Base-by-base conservation (phyloP, 2,888 invertebrate species). In the Apoda limacodes region DNA sequence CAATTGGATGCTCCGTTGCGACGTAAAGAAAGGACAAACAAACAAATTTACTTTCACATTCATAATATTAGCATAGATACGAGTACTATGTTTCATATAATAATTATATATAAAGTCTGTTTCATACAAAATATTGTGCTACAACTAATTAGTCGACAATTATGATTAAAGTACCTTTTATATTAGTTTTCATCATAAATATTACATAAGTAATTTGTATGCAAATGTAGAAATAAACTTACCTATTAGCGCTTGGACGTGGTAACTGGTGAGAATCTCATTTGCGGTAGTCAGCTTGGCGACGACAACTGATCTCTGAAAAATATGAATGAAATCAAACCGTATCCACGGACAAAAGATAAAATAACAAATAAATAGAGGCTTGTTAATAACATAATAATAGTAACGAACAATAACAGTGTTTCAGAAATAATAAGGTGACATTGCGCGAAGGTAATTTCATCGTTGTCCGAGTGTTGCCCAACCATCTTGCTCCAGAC, bases 251-350 rank as follows among this genome's bases (percentile, higher is more conserved):
- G 80, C 75, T 71, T 74, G 61, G 66, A 76, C 62, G 72, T 76
- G 75, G 65, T 68, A 70, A 55, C 63, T 67, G 52, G 55, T 59
- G 60, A 69, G 61, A 63, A 78, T 68, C 62, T 78, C 80, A 80
- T 78, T 78, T 64, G 80, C 74, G 76, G 78, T 80, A 75, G 78
- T 70, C 78, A 80, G 80, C 64, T 78, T 80, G 78, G 71, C 80
- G 76, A 74, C 68, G 70, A 61, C 58, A 54, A 52, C 53, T 37
- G 44, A 54, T 70, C 65, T 59, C 78, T 80, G 70, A 4, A 56
- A 75, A 60, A 6, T 17, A 17, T 17, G 41, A 46, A 29, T 24
- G 42, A 22, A 10, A 27, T 7, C 5, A n/a, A n/a, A n/a, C n/a
- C n/a, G n/a, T n/a, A n/a, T n/a, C n/a, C n/a, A n/a, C n/a, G n/a